A percentile compares a stretch with the other conserved stretches of the same genome.
phyloP scores from a whole-genome alignment of 2,888 invertebrate genomes.

The Agriopis aurantiaria region DNA sequence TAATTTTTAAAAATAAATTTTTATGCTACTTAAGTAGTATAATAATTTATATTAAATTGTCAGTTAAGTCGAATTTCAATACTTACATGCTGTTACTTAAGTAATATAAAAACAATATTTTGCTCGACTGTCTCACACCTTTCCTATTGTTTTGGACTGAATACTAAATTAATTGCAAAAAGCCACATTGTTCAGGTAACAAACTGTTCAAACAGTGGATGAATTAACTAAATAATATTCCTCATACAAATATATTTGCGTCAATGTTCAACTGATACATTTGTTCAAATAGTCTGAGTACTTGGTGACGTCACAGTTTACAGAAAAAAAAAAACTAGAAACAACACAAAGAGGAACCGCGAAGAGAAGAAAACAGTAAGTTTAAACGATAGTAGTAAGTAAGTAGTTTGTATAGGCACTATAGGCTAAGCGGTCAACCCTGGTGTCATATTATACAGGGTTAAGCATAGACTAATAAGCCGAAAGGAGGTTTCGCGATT shows the following conservation, averaged over 20 bases:
- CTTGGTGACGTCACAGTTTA: constrained; percentile 2
- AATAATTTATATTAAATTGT: neutral
- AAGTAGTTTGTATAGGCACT: too few species aligned
- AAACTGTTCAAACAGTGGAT: constrained; percentile 32
- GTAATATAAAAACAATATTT: constrained; percentile 9
- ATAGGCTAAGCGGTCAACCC: too few species aligned
- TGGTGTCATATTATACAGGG: too few species aligned
- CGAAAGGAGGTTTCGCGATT: too few species aligned
- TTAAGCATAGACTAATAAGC: too few species aligned
- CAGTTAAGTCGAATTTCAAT: neutral
- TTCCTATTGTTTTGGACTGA: constrained; percentile 19
- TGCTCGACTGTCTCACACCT: neutral
- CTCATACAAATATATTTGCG: constrained; percentile 23
- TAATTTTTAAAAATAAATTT: too few species aligned
- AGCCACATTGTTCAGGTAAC: constrained; percentile 13
- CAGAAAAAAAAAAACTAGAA: neutral
- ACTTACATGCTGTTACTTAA: neutral
- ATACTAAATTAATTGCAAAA: constrained; percentile 37
- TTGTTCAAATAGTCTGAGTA: constrained; percentile 33
- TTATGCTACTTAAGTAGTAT: too few species aligned
- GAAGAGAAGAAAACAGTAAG: neutral
- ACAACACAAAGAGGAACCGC: neutral
- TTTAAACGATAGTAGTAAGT: too few species aligned
- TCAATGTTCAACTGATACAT: constrained; percentile 27
- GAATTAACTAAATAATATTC: constrained; percentile 25